Base-by-base conservation (phyloP, 2,888 invertebrate species). In the Trichogramma evanescens region DNA sequence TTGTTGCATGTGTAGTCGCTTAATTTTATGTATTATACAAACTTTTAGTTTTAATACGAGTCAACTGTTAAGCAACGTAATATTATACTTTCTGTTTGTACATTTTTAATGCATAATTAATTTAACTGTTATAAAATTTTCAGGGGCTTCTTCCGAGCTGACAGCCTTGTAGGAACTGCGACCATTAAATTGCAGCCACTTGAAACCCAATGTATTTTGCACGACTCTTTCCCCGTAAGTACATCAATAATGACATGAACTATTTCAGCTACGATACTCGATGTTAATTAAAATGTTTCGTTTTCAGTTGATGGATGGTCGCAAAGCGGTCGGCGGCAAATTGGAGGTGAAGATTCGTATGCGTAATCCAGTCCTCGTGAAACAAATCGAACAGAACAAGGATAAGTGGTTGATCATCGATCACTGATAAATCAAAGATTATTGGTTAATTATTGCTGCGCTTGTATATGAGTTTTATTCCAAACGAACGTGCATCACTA, bases 361-460 rank as follows among this genome's bases (percentile, higher is more conserved):
- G 26, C 84, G 96, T 60, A 91, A 94, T 72, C 96, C 97, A 0
- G 82, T 97, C 54, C 79, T 89, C 45, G 86, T 87, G n/a, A 93
- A 92, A 71, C 92, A 96, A 79, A 86, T 95, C 6, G 93, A 93
- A 73, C 88, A 89, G 74, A 84, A 89, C 41, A 88, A 89, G 61
- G 95, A 96, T 74, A 93, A 93, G 75, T 97, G 97, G 97, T 84
- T 97, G 8, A 84, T 93, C 56, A 85, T 97, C 63, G 93, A 90
- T 78, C 81, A 83, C 70, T 85, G 72, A 80, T 62, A 26, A 26
- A 3, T 26, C 26, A 26, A 26, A 26, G 26, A 26, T 26, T 26
- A 26, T 26, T 26, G 26, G 26, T 26, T 26, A 26, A 26, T 26
- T 26, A 26, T 26, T 26, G 26, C 26, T 26, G 26, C 26, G 26